Conservation (phyloP, 2,797 vertebrate genomes). For the Gobionotothen gibberifrons region DNA sequence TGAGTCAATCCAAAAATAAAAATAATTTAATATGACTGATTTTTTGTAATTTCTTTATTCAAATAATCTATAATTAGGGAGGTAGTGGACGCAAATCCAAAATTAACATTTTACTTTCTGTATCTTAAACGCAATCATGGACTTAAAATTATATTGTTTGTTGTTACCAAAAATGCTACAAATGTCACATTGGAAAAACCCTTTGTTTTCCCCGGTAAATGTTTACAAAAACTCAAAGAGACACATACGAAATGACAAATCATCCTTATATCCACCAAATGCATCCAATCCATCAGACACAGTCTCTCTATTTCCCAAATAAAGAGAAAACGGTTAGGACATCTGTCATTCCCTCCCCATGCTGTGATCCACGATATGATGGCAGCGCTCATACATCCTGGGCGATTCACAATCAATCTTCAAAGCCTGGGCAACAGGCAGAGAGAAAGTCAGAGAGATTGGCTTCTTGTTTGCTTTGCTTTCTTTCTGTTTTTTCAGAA, state of each 20-base stretch:
- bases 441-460: conserved; percentile 1
- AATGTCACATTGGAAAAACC: conserved; percentile 14
- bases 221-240: conserved; percentile 48
- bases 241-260: conserved; percentile 63
- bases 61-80: conserved; percentile 24
- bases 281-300: conserved; percentile 69
- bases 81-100: neutral
- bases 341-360: conserved; percentile 71
- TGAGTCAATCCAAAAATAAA: conserved; percentile 35
- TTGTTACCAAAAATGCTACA: conserved; percentile 1
- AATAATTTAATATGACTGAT: neutral
- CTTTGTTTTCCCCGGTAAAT: conserved; percentile 33
- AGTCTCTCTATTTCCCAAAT: conserved; percentile 52
- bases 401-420: conserved; percentile 74
- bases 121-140: neutral
- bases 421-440: conserved; percentile 52
- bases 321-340: conserved; percentile 68
- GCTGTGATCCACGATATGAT: conserved; percentile 77
- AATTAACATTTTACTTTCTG: neutral
- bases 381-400: conserved; percentile 62
- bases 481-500: conserved; percentile 36
- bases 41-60: conserved; percentile 33
- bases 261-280: conserved; percentile 45
- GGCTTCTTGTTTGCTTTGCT: conserved; percentile 17
- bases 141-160: neutral